These are phyloP conservation scores for Halocaridina rubra DNA, from an alignment of 2,888 invertebrate species.

Conservation along the genomic window DNA sequence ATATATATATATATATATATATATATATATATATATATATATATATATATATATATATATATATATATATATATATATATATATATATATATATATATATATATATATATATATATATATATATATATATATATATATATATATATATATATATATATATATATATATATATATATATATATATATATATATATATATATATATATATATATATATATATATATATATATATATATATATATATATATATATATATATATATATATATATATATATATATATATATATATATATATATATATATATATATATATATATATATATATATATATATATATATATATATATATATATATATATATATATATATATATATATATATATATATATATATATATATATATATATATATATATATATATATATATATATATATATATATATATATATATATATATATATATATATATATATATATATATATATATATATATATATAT, in stretches of 20 bases:
- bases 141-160: not conserved
- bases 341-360: conserved; percentile 2
- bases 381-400: not conserved
- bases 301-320: not conserved
- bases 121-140: not conserved
- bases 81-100: conserved; percentile 1
- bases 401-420: not conserved
- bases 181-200: not conserved
- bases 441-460: conserved; percentile 5
- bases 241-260: not conserved
- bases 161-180: not conserved
- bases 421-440: not conserved
- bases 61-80: not conserved
- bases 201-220: conserved; percentile 7
- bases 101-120: conserved; percentile 6
- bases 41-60: too few species aligned
- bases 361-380: conserved; percentile 1
- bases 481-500: not conserved
- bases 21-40: not conserved
- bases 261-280: too few species aligned
- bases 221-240: conserved; percentile 1
- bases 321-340: conserved; percentile 6
- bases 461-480: not conserved
- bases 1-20: not conserved
- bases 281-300: not conserved